Percentiles rank a stretch among this genome's conserved stretches.
Evolutionary conservation across 2,888 invertebrate genomes (phyloP).

Genomic region (Dichetophora obliterata): DNA sequence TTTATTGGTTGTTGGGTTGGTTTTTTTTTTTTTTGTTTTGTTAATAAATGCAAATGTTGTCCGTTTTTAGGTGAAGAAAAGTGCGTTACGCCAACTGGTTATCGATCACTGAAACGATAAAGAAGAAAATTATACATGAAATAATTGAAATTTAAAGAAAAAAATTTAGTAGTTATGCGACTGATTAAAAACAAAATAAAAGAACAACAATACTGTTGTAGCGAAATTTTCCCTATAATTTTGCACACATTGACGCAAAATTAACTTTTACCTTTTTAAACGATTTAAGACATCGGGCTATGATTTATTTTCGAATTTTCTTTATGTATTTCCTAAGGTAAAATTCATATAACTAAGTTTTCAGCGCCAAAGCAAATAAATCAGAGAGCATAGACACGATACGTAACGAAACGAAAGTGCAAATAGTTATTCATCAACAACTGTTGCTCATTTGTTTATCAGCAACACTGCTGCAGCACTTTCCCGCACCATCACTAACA

Average conservation of each 20-base stretch:
- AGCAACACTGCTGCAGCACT: constrained; percentile 22
- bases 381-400: neutral
- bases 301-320: neutral
- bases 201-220: neutral
- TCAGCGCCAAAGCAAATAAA: constrained; percentile 15
- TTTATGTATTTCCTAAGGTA: too few relatives aligned
- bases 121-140: constrained; percentile 37
- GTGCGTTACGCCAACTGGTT: constrained; percentile 13
- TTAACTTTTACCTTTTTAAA: constrained; percentile 21
- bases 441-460: constrained; percentile 42
- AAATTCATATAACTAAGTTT: neutral
- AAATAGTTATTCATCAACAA: constrained; percentile 38
- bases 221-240: neutral
- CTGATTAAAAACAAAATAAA: neutral
- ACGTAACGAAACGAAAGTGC: constrained; percentile 39
- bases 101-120: constrained; percentile 32
- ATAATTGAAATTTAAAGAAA: neutral
- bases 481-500: neutral
- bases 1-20: neutral
- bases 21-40: too few relatives aligned
- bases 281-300: neutral
- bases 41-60: neutral
- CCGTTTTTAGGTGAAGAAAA: neutral
- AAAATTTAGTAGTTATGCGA: too few relatives aligned
- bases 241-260: constrained; percentile 24